Evolutionary conservation across 2,888 invertebrate genomes (phyloP), one percentile per base, ranked within the genome.

Genomic region (Glaucopsyche alexis): DNA sequence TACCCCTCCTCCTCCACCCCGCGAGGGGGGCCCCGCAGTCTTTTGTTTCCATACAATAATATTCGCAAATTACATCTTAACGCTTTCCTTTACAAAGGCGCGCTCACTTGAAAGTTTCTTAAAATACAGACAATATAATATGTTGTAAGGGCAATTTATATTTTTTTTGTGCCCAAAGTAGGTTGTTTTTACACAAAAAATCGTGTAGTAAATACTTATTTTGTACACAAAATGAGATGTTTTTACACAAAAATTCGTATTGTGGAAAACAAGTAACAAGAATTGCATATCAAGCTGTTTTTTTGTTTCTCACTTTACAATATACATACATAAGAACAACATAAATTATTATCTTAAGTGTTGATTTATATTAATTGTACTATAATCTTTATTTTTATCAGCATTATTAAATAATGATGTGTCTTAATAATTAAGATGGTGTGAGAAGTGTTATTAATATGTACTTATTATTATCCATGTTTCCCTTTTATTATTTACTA

Each of bases 31-130:
- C 9, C 16, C 16, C 75, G 77, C 79, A 76, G 77, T 79, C 83
- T 84, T 86, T 88, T 87, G 86, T 86, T 86, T 81, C 80, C 80
- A 74, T 82, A 78, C 82, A 83, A 83, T 84, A 84, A 87, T 87
- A 85, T 87, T 88, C 85, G 84, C 88, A 85, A 87, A 85, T 84
- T 81, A 83, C 80, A 73, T 69, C 73, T 69, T 49, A 60, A 38
- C 67, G 71, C 75, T 74, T 74, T 76, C 73, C 75, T 73, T 76
- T 71, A 75, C 72, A 74, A 69, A 73, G 49, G 71, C 66, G 69
- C 47, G 49, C 47, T 16, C 47, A 69, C 69, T 47, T 66, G 66
- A 19, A 19, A 47, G 9, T 50, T 50, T 50, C 50, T 50, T 60
- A 60, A 29, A 29, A 29, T 29, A 29, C 42, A 29, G 13, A 14